phyloP scores from a whole-genome alignment of 2,113 vertebrate genomes.

The Empidonax traillii region DNA sequence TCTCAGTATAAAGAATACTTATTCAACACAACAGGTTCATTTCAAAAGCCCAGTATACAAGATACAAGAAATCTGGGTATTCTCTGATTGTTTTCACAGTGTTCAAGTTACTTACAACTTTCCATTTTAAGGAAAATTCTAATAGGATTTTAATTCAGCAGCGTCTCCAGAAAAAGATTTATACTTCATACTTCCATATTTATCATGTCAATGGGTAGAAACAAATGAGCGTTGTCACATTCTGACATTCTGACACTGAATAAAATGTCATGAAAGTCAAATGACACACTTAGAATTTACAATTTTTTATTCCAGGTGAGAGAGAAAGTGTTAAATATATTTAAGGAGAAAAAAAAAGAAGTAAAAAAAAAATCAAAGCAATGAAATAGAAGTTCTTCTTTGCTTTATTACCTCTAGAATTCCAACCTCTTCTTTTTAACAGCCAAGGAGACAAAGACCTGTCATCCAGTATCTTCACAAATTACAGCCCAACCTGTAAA shows the following conservation, averaged over 20 bases:
- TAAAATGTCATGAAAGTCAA: conserved; percentile 10
- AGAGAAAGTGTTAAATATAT: neutral
- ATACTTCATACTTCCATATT: neutral
- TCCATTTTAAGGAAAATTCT: neutral
- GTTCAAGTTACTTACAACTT: conserved; percentile 23
- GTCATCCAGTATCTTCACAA: neutral
- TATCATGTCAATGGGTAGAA: neutral
- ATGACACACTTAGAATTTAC: conserved; percentile 15
- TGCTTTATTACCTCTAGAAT: neutral
- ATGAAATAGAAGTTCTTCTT: neutral
- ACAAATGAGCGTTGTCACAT: neutral
- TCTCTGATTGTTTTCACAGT: neutral
- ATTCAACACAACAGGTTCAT: neutral
- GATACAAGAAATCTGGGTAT: neutral
- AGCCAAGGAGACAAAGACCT: neutral
- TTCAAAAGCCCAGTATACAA: conserved; percentile 12
- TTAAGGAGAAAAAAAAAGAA: neutral
- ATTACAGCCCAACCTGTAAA: conserved; percentile 4
- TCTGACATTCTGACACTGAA: conserved; percentile 32
- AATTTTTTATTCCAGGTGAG: neutral
- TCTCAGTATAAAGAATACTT: conserved; percentile 2
- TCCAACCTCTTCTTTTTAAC: neutral
- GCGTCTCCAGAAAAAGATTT: neutral
- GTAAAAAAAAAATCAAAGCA: neutral
- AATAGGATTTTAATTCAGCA: neutral